Percentiles rank a stretch among this genome's conserved stretches.
Conservation (phyloP, 2,797 vertebrate genomes). For the Masticophis lateralis region DNA sequence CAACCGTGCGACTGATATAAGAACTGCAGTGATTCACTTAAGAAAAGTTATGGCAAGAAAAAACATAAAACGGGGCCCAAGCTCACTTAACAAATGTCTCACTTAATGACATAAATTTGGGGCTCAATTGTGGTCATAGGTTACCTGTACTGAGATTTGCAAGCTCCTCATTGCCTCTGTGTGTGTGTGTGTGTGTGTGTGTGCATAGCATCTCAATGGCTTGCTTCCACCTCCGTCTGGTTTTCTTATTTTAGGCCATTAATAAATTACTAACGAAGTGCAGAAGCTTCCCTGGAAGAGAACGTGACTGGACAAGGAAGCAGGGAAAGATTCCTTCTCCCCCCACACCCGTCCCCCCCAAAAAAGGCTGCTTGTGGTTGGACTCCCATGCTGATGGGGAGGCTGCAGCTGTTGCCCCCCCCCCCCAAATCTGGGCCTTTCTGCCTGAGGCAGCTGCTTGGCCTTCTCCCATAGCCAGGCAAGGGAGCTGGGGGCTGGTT, state of each 20-base stretch:
- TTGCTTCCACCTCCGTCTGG: rapidly evolving
- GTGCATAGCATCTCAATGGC: background rate
- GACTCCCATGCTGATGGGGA: background rate
- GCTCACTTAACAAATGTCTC: no score
- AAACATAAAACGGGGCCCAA: background rate
- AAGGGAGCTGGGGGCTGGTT: background rate
- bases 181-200: background rate
- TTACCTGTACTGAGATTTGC: background rate
- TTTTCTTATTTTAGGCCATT: background rate
- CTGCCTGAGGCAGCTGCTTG: background rate
- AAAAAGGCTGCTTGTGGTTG: background rate
- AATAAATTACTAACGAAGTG: background rate
- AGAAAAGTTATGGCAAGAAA: background rate
- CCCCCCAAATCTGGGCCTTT: background rate
- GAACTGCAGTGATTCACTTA: background rate
- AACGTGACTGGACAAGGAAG: background rate
- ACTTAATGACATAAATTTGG: background rate
- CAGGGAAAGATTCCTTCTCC: background rate
- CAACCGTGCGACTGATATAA: background rate
- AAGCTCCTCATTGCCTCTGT: background rate
- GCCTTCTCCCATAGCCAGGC: background rate
- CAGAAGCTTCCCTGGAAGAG: background rate
- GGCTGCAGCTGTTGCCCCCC: background rate
- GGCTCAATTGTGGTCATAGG: background rate
- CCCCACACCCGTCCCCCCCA: background rate